Evolutionary conservation across 2,888 invertebrate genomes (phyloP).

Genomic region (Habroteleia sp.): DNA sequence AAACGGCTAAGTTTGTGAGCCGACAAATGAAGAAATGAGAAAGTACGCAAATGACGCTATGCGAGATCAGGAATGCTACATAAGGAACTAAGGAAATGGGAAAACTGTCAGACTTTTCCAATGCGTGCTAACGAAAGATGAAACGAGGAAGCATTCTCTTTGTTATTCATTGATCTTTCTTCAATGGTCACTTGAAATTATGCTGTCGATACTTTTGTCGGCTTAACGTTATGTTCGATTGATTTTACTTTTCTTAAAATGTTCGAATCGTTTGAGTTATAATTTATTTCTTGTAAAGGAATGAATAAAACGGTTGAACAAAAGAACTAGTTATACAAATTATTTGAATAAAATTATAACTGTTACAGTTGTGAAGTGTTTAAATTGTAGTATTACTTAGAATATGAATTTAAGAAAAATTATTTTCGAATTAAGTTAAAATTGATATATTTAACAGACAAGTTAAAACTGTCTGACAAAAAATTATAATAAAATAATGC

Average conservation of each 20-base stretch:
- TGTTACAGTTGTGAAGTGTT: no score
- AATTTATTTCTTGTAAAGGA: neutral
- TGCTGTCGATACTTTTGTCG: slow-evolving; percentile 8
- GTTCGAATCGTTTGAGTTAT: neutral
- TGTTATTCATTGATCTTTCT: slow-evolving; percentile 27
- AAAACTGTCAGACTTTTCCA: slow-evolving; percentile 20
- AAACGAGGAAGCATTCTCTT: neutral
- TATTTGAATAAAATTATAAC: no score
- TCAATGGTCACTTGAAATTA: slow-evolving; percentile 19
- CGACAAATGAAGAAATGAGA: slow-evolving; percentile 47
- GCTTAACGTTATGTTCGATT: slow-evolving; percentile 10
- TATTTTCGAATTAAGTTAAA: no score
- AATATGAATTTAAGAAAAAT: no score
- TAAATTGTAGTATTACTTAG: no score
- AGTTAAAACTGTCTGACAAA: no score
- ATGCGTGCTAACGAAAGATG: slow-evolving; percentile 18
- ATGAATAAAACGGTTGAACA: no score
- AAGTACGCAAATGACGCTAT: slow-evolving; percentile 23
- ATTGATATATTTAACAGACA: no score
- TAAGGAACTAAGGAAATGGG: slow-evolving; percentile 12
- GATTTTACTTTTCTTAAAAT: neutral
- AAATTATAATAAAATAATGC: no score
- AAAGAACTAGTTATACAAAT: no score
- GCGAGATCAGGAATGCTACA: slow-evolving; percentile 8
- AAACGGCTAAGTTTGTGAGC: slow-evolving; percentile 26